Base-by-base conservation (phyloP, 2,113 vertebrate species). In the Riparia riparia region DNA sequence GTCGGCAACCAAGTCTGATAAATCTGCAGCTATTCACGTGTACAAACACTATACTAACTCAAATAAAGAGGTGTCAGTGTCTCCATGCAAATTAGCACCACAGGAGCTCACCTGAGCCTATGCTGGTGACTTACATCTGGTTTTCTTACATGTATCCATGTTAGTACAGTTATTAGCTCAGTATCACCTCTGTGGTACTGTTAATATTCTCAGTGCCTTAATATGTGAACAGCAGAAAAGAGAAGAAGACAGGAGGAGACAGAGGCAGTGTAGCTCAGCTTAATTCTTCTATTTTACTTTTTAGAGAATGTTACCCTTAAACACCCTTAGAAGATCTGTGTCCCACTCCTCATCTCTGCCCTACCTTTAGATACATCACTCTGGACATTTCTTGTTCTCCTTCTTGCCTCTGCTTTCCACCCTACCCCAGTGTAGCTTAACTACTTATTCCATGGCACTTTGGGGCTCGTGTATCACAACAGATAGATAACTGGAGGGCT, bases 51-150 rank as follows among this genome's bases (percentile, higher is more conserved):
- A 24, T 14, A 31, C 26, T 28, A 57, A 60, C 37, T 39, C 47
- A 41, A 54, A 50, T 24, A 31, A 32, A 32, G 2, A 34, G 22
- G 3, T 12, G 37, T 10, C 20, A 4, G 4, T 0, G 0, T 74
- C 14, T 89, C 14, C 26, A n/a, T 18, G 34, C 49, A 71, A 37
- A 79, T 34, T 9, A 41, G n/a, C 31, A 47, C 20, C 1, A 2
- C 20, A 28, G 57, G 53, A 82, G 21, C 29, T 65, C 45, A 63
- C 24, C 5, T 22, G 14, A 7, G 4, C 13, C 47, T 16, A 5
- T 9, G 14, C 25, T 56, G 53, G 14, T 88, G 66, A 28, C 12
- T 64, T 51, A 32, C 3, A 10, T 19, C 39, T 79, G 51, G 1
- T 34, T 77, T 73, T 82, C 65, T 71, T 56, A 34, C 7, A 2